Evolutionary conservation across 1,140 invertebrate genomes (phyloP), one percentile per base, ranked within the genome.

Genomic region (Meloidogyne floridensis): DNA sequence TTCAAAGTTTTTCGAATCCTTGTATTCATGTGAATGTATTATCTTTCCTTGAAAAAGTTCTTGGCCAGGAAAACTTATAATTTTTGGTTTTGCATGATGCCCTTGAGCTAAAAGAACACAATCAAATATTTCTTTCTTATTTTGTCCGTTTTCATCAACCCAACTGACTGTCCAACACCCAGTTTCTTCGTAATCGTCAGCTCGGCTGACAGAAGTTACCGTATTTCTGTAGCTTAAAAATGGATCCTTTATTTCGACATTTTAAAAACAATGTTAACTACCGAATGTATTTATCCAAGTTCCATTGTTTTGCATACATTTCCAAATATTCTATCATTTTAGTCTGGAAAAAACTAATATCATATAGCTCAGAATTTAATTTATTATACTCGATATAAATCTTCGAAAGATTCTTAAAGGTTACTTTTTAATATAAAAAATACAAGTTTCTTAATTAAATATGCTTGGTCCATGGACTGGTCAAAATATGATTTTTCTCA

Each of bases 41-140:
- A 90, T 85, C 42, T 87, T 83, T 13, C 92, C 92, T 77, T 90
- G 79, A 83, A 92, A 92, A 10, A 86, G 84, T 0, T 90, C 86
- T 83, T 87, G 87, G 32, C 87, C 83, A 42, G 54, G 70, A 54
- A 71, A 91, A 32, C 78, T 71, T 5, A 90, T 84, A 51, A 85
- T 80, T 42, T 88, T 81, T 10, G 91, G 91, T 74, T 74, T 84
- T 4, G 84, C 82, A 75, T 91, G 89, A 82, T 91, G 90, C 4
- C 90, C 89, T 11, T 75, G 84, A 54, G 79, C 81, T 47, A 87
- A 69, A 8, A 89, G 78, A 15, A 89, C 89, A 10, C 56, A 87
- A 75, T 92, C 91, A 80, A 91, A 92, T 2, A 82, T 85, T 56
- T 91, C 89, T 42, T 69, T 51, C 47, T 79, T 73, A 51, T 84